These are phyloP conservation scores for Tympanuchus pallidicinctus DNA, from an alignment of 2,113 vertebrate species.

Conservation along the genomic window DNA sequence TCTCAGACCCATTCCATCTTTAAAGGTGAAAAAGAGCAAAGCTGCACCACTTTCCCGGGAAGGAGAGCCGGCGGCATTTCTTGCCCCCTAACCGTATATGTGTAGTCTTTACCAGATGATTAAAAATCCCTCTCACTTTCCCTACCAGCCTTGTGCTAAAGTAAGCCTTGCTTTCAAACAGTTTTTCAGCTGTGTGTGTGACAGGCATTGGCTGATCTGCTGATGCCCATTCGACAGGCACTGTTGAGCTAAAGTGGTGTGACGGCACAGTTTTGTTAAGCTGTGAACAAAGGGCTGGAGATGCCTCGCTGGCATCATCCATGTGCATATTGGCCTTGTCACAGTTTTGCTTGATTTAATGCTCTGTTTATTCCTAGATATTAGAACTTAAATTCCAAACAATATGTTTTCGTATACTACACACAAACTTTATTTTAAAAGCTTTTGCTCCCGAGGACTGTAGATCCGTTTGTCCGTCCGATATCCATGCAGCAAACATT, in stretches of 20 bases:
- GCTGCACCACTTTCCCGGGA: background rate
- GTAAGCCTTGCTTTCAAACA: conserved; percentile 85
- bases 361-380: conserved; percentile 96
- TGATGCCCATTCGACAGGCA: conserved; percentile 95
- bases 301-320: conserved; percentile 88
- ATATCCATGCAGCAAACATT: conserved; percentile 45
- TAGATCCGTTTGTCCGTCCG: conserved; percentile 55
- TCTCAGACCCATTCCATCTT: conserved; percentile 14
- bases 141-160: conserved; percentile 78
- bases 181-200: conserved; percentile 85
- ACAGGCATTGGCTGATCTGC: conserved; percentile 90
- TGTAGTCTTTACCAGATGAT: conserved; percentile 67
- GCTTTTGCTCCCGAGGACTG: conserved; percentile 64
- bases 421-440: conserved; percentile 81
- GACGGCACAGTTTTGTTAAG: conserved; percentile 99
- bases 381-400: conserved; percentile 89
- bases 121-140: conserved; percentile 77
- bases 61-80: background rate
- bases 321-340: conserved; percentile 90
- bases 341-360: conserved; percentile 97
- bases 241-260: conserved; percentile 97
- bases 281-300: conserved; percentile 95
- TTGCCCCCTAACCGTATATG: background rate
- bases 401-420: conserved; percentile 79
- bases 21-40: conserved; percentile 63